Percentiles rank a stretch among this genome's conserved stretches.
phyloP scores from a whole-genome alignment of 2,888 invertebrate species.

The Syrphus vitripennis region DNA sequence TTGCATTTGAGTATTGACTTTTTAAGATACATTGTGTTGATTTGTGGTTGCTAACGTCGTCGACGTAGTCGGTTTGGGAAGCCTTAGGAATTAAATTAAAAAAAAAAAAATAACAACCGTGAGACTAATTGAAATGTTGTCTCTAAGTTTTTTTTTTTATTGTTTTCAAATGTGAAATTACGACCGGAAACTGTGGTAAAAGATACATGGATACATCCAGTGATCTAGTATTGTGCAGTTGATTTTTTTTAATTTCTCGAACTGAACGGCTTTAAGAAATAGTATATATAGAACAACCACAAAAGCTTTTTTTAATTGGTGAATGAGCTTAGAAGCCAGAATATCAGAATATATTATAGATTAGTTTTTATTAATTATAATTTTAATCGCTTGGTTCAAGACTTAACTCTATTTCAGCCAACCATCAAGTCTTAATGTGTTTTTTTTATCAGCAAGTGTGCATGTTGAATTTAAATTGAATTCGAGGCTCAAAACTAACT shows the following conservation, averaged over 20 bases:
- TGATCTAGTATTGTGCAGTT: background rate
- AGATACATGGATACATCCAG: constrained; percentile 5
- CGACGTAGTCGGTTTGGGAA: constrained; percentile 29
- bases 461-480: no score
- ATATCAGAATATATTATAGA: no score
- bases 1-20: constrained; percentile 2
- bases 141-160: background rate
- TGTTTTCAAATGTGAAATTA: constrained; percentile 5
- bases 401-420: no score
- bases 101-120: background rate
- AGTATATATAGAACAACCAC: background rate
- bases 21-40: constrained; percentile 5
- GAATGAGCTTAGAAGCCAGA: background rate
- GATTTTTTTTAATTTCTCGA: background rate
- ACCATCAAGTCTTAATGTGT: no score
- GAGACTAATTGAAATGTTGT: constrained; percentile 49
- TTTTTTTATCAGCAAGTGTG: no score
- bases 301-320: background rate
- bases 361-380: background rate
- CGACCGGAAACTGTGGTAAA: constrained; percentile 44
- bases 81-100: constrained; percentile 36
- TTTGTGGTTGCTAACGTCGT: constrained; percentile 45
- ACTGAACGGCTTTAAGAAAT: background rate
- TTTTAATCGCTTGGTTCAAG: no score
- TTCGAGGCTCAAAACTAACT: no score